Conservation (phyloP, 1,140 invertebrate species). For the Diuraphis noxia region DNA sequence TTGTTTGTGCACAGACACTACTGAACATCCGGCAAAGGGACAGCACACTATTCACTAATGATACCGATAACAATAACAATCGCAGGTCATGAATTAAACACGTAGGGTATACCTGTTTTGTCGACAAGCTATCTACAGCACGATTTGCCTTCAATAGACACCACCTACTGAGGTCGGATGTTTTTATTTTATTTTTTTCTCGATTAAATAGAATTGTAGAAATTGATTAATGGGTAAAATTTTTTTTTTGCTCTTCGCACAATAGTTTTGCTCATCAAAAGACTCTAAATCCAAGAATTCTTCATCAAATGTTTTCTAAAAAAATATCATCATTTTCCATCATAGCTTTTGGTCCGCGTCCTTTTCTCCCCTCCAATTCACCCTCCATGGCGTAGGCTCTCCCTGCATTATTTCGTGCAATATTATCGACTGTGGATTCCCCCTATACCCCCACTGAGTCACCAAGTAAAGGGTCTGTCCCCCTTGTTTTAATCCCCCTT, state of each 20-base stretch:
- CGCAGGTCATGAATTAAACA: neutral
- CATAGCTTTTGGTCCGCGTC: conserved; percentile 16
- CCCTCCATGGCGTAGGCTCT: conserved; percentile 16
- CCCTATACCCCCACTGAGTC: conserved; percentile 52
- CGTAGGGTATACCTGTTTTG: neutral
- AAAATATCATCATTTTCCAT: neutral
- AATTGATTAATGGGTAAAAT: neutral
- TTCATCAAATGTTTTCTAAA: neutral
- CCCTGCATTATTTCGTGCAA: conserved; percentile 36
- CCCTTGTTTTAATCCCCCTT: conserved; percentile 54
- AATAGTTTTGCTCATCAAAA: neutral
- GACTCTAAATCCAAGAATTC: neutral
- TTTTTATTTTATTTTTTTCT: neutral
- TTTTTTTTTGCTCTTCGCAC: neutral
- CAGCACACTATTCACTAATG: conserved; percentile 11
- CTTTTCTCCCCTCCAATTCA: conserved; percentile 34
- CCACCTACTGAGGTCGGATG: neutral
- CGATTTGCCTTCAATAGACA: neutral
- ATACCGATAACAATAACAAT: neutral
- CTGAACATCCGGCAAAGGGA: neutral
- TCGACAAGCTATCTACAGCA: neutral
- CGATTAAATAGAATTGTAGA: neutral
- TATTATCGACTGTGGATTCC: conserved; percentile 48
- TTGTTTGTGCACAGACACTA: neutral
- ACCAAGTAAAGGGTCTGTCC: conserved; percentile 46